Evolutionary conservation across 2,113 vertebrate genomes (phyloP).

Genomic region (Noctilio leporinus): DNA sequence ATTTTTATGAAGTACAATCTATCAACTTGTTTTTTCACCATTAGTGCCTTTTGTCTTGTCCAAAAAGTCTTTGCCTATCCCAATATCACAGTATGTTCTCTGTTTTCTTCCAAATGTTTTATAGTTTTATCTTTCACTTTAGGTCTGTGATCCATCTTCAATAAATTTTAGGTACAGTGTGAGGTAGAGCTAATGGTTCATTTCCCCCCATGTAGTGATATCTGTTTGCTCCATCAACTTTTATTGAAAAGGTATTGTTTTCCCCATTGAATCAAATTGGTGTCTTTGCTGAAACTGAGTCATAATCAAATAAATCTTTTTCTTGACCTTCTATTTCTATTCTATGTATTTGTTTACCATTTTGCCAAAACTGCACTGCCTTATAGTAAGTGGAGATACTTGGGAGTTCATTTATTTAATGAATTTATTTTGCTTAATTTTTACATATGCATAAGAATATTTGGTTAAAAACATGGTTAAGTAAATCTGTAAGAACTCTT

Average conservation of each 20-base stretch:
- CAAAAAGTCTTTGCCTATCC: background rate
- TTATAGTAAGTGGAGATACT: background rate
- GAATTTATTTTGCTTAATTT: background rate
- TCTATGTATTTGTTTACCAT: background rate
- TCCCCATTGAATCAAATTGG: background rate
- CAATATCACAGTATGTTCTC: background rate
- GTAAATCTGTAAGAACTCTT: background rate
- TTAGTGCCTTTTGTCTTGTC: background rate
- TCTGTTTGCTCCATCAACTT: background rate
- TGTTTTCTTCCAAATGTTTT: background rate
- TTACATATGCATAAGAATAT: background rate
- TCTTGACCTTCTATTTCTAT: background rate
- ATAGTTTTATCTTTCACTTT: background rate
- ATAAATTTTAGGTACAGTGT: background rate
- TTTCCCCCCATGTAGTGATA: background rate
- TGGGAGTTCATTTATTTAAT: background rate
- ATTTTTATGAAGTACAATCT: background rate
- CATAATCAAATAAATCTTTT: background rate
- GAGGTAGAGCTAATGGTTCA: background rate
- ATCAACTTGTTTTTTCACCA: background rate
- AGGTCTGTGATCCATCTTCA: background rate
- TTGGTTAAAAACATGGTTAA: background rate
- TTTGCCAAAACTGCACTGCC: background rate
- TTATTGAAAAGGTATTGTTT: background rate
- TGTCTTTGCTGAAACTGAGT: background rate